A percentile compares a stretch with the other conserved stretches of the same genome.
phyloP scores from a whole-genome alignment of 2,797 vertebrate genomes.

The Masticophis lateralis region DNA sequence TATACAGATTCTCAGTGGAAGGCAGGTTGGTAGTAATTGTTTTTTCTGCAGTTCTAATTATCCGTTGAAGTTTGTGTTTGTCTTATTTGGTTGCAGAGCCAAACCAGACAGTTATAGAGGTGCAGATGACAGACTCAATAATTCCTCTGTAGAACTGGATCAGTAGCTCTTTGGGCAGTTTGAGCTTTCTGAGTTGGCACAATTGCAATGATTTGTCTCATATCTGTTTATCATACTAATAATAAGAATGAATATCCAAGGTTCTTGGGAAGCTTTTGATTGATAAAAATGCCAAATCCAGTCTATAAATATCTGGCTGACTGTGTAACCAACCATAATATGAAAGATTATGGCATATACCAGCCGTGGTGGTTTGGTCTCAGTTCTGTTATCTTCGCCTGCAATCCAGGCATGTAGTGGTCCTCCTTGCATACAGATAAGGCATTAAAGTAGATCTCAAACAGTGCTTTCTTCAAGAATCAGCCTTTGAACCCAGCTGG shows the following conservation, averaged over 20 bases:
- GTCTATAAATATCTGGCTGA: not conserved
- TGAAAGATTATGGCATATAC: not conserved
- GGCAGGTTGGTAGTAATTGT: too few species aligned
- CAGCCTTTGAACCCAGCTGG: constrained; percentile 13
- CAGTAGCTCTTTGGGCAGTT: too few species aligned
- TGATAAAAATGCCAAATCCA: not conserved
- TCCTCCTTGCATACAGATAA: constrained; percentile 22
- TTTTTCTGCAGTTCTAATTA: too few species aligned
- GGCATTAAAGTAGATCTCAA: constrained; percentile 39
- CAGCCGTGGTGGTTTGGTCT: not conserved
- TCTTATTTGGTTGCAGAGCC: too few species aligned
- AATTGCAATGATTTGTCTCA: not conserved
- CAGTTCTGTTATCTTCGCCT: constrained; percentile 8
- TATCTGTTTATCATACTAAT: not conserved
- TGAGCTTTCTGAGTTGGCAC: not conserved
- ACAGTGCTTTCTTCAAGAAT: not conserved
- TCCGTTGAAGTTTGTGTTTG: too few species aligned
- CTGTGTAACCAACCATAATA: not conserved
- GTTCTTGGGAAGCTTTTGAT: not conserved
- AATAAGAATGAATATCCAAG: not conserved
- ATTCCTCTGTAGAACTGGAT: too few species aligned
- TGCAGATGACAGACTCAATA: too few species aligned
- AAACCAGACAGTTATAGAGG: too few species aligned
- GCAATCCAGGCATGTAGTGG: constrained; percentile 23
- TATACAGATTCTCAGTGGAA: too few species aligned